A percentile compares a stretch with the other conserved stretches of the same genome.
Evolutionary conservation across 2,113 vertebrate species (phyloP).

Genomic region (Eonycteris spelaea): DNA sequence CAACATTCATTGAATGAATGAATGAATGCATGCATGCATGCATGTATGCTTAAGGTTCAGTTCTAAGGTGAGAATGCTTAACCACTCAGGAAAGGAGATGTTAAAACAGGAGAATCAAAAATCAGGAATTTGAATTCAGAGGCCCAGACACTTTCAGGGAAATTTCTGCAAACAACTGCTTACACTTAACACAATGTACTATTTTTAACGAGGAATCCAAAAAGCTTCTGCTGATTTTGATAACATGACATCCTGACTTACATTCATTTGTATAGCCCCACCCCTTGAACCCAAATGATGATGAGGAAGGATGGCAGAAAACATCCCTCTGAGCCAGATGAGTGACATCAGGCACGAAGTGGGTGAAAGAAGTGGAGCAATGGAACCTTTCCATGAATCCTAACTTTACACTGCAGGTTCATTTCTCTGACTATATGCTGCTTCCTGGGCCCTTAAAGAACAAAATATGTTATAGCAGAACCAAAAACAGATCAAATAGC

Average conservation of each 20-base stretch:
- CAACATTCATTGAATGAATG: neutral
- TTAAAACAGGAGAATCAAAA: neutral
- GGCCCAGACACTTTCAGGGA: neutral
- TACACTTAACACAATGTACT: neutral
- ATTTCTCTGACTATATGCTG: neutral
- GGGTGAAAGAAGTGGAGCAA: too few species aligned
- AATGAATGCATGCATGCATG: neutral
- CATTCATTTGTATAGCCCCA: neutral
- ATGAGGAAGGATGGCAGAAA: neutral
- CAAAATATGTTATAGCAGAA: neutral
- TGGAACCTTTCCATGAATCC: accelerated
- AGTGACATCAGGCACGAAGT: accelerated
- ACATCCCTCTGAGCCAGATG: neutral
- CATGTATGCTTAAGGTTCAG: neutral
- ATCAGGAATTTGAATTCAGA: neutral
- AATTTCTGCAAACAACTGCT: neutral
- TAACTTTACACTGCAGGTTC: neutral
- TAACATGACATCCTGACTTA: neutral
- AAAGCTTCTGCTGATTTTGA: neutral
- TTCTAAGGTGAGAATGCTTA: neutral
- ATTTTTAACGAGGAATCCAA: neutral
- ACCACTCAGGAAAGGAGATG: neutral
- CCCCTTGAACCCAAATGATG: neutral
- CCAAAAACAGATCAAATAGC: neutral
- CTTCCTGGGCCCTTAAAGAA: neutral